These are phyloP conservation scores for Luffia ferchaultella DNA, from an alignment of 2,888 invertebrate species.

Conservation along the genomic window DNA sequence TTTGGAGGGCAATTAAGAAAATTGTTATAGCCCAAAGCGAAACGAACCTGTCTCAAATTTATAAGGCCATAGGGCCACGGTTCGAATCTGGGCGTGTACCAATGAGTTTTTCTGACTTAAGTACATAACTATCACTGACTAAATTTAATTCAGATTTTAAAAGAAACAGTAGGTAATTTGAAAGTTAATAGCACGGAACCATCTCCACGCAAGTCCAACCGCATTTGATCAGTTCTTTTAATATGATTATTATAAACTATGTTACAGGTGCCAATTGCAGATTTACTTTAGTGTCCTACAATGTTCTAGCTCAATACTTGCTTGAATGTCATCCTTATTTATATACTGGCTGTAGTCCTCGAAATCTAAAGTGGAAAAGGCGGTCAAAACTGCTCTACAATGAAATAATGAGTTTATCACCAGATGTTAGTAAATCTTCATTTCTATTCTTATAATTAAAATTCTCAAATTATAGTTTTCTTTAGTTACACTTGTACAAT, in stretches of 20 bases:
- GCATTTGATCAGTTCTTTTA: too few species aligned
- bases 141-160: too few species aligned
- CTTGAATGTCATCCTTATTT: slow-evolving; percentile 76
- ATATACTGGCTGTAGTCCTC: slow-evolving; percentile 69
- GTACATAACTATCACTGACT: too few species aligned
- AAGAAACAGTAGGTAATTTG: too few species aligned
- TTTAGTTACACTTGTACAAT: neutral
- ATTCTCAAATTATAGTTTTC: neutral
- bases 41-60: too few species aligned
- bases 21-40: too few species aligned
- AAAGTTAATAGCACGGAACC: too few species aligned
- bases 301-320: slow-evolving; percentile 86
- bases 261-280: slow-evolving; percentile 41
- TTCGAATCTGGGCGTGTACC: too few species aligned
- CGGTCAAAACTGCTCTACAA: slow-evolving; percentile 60
- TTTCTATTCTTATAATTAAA: neutral
- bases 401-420: slow-evolving; percentile 51
- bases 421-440: slow-evolving; percentile 43
- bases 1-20: too few species aligned
- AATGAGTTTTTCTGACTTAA: too few species aligned
- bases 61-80: too few species aligned
- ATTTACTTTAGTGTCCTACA: slow-evolving; percentile 84
- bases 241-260: slow-evolving; percentile 3
- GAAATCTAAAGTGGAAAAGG: slow-evolving; percentile 73
- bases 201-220: too few species aligned